Conservation (phyloP, 2,113 vertebrate species). For the Marcusenius ussheri region DNA sequence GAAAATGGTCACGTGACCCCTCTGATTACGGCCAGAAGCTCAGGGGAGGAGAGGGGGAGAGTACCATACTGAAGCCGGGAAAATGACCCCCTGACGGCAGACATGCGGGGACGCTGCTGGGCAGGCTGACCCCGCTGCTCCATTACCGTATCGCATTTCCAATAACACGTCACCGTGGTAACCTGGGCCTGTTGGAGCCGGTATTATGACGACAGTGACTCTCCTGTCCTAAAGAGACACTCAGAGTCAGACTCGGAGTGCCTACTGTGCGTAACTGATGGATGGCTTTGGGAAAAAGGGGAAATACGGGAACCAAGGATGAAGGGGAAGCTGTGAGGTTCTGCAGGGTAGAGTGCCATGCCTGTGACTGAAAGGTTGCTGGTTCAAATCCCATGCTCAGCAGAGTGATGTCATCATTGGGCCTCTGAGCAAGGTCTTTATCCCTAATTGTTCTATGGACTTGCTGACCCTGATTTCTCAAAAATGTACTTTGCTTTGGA, state of each 20-base stretch:
- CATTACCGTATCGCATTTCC: neutral
- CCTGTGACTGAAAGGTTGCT: neutral
- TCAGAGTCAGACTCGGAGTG: neutral
- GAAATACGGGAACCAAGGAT: neutral
- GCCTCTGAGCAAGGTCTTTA: neutral
- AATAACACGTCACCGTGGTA: neutral
- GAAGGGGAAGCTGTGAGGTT: neutral
- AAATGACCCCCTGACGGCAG: neutral
- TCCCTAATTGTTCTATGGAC: neutral
- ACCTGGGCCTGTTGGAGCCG: neutral
- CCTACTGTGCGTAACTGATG: neutral
- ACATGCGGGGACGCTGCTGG: neutral
- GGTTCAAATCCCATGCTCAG: neutral
- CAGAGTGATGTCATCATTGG: neutral
- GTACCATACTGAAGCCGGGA: neutral
- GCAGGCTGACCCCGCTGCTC: neutral
- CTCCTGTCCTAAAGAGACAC: neutral
- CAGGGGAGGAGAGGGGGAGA: conserved; percentile 4
- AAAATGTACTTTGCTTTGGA: neutral
- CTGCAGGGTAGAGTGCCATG: neutral
- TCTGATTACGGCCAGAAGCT: conserved; percentile 27
- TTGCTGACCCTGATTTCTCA: neutral
- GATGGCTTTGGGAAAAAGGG: neutral
- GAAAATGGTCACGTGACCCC: conserved; percentile 13
- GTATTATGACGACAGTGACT: neutral